Evolutionary conservation across 2,797 vertebrate species (phyloP).

Genomic region (Halcyon chelicuti): DNA sequence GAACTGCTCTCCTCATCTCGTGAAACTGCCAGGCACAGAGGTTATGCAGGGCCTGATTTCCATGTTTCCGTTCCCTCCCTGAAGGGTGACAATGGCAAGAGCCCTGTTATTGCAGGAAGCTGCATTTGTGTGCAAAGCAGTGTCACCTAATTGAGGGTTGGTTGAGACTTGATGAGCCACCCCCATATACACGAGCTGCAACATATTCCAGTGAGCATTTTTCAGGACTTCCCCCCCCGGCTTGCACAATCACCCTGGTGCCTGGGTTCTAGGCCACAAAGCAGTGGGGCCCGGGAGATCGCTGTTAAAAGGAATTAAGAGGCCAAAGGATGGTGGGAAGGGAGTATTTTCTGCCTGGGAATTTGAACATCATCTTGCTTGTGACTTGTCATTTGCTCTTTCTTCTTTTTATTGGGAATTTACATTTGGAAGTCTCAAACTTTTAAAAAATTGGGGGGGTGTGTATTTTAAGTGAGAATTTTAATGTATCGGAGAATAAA

Average conservation of each 20-base stretch:
- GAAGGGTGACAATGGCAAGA: background rate
- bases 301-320: background rate
- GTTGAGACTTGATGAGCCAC: background rate
- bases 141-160: conserved; percentile 11
- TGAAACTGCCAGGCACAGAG: background rate
- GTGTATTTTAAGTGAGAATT: background rate
- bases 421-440: background rate
- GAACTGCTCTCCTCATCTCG: background rate
- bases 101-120: background rate
- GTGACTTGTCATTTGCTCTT: background rate
- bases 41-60: background rate
- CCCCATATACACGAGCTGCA: background rate
- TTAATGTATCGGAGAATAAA: conserved; percentile 37
- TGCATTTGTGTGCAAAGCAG: background rate
- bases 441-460: background rate
- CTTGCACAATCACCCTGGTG: background rate
- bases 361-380: background rate
- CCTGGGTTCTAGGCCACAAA: background rate
- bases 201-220: background rate
- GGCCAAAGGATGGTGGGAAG: background rate
- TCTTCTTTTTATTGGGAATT: background rate
- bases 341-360: background rate
- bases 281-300: background rate
- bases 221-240: background rate
- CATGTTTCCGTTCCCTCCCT: background rate